Conservation (phyloP, 1,140 invertebrate genomes). For the Glomeris maerens region DNA sequence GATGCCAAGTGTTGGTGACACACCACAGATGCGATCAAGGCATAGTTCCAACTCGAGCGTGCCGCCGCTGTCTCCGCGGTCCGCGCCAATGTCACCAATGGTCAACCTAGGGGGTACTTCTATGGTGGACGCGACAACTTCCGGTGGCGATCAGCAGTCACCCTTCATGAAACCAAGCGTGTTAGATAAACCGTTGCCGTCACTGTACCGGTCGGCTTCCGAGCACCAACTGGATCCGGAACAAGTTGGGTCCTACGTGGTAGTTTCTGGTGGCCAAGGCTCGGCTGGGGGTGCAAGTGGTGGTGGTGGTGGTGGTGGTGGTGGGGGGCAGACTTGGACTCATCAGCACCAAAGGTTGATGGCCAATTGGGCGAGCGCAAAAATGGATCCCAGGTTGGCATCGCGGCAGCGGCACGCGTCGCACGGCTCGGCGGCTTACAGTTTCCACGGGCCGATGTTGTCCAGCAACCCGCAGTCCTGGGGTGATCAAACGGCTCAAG, state of each 20-base stretch:
- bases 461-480: neutral
- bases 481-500: slow-evolving; percentile 34
- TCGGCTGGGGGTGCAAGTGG: neutral
- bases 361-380: no score
- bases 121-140: no score
- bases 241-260: slow-evolving; percentile 1
- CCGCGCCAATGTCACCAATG: slow-evolving; percentile 21
- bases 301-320: neutral
- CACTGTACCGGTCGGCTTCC: slow-evolving; percentile 8
- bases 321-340: neutral
- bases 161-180: neutral
- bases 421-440: neutral
- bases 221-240: slow-evolving; percentile 14
- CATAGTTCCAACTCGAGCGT: slow-evolving; percentile 21
- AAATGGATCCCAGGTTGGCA: neutral
- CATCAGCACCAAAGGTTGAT: neutral
- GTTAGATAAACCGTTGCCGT: neutral
- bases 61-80: slow-evolving; percentile 21
- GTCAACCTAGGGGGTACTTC: slow-evolving; percentile 12
- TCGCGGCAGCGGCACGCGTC: slow-evolving; percentile 2
- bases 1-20: no score
- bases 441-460: neutral
- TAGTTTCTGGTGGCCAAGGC: neutral
- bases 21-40: slow-evolving; percentile 16
- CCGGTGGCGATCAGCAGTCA: neutral